phyloP scores from a whole-genome alignment of 1,140 invertebrate species.

The Rhopalosiphum padi region DNA sequence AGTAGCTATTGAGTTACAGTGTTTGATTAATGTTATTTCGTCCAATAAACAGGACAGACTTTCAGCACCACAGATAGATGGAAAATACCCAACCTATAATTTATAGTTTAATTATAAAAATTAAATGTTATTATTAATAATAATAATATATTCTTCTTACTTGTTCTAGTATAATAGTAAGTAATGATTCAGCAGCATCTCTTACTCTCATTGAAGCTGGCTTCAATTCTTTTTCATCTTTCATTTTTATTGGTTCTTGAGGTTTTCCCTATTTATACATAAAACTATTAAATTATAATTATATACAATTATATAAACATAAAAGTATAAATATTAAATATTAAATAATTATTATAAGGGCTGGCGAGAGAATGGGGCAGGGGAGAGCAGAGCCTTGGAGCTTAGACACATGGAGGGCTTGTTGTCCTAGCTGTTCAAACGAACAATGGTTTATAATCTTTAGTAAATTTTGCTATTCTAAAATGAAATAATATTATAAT shows the following conservation, averaged over 20 bases:
- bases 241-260: conserved; percentile 88
- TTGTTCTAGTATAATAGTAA: conserved; percentile 91
- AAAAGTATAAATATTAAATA: background rate
- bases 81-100: conserved; percentile 76
- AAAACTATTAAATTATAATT: background rate
- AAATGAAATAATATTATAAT: too few species aligned
- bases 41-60: conserved; percentile 86
- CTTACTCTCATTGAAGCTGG: conserved; percentile 94
- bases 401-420: too few species aligned
- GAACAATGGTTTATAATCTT: too few species aligned
- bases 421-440: too few species aligned
- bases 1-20: conserved; percentile 69
- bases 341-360: background rate
- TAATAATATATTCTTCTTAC: conserved; percentile 65
- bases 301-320: background rate
- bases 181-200: conserved; percentile 91
- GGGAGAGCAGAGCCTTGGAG: too few species aligned
- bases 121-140: background rate
- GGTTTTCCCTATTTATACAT: conserved; percentile 76
- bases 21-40: conserved; percentile 82
- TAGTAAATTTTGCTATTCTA: too few species aligned
- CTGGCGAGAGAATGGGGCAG: too few species aligned
- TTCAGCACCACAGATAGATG: conserved; percentile 82
- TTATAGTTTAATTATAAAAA: background rate
- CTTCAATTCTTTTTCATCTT: conserved; percentile 94